Base-by-base conservation (phyloP, 2,113 vertebrate genomes). In the Tychaedon coryphoeus region DNA sequence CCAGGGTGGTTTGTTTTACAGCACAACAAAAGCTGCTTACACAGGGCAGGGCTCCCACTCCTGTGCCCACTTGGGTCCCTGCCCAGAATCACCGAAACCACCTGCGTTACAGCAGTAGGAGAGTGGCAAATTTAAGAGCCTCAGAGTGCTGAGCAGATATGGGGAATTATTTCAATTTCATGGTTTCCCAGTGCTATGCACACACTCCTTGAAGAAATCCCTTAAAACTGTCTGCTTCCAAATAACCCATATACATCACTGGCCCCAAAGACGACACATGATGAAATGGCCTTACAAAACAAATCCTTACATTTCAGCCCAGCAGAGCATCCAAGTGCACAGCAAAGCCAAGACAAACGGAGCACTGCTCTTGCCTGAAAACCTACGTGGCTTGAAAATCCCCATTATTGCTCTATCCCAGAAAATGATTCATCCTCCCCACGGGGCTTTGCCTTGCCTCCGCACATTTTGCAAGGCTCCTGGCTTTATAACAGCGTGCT, bases 381-480 rank as follows among this genome's bases (percentile, higher is more conserved):
- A 66, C 1, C 0, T 53, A 28, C 3, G 1, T 22, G 53, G 42
- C 93, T 97, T 92, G 64, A 96, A 97, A 97, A 94, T 70, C 69
- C 51, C 64, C 23, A 4, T 34, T 93, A 93, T 87, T 96, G 80
- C 88, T 92, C 75, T 61, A 31, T 23, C 77, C 81, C 73, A 51
- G 74, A 69, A 9, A 48, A 70, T 90, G 90, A 97, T 43, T 97
- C 97, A 97, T 34, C 36, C 71, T 94, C 74, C 95, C 90, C 19
- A 5, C 12, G 6, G 90, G 93, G 93, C 84, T 73, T 22, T 67
- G 92, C 70, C 91, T 96, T 88, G 90, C 67, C 90, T 86, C 50
- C 3, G 7, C 90, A 56, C 17, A 14, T 97, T 98, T 97, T 23
- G 43, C 95, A 98, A 98, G 4, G 5, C 81, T 48, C 84, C 47